A percentile compares a stretch with the other conserved stretches of the same genome.
Evolutionary conservation across 2,113 vertebrate species (phyloP).

Genomic region (Gopherus evgoodei): DNA sequence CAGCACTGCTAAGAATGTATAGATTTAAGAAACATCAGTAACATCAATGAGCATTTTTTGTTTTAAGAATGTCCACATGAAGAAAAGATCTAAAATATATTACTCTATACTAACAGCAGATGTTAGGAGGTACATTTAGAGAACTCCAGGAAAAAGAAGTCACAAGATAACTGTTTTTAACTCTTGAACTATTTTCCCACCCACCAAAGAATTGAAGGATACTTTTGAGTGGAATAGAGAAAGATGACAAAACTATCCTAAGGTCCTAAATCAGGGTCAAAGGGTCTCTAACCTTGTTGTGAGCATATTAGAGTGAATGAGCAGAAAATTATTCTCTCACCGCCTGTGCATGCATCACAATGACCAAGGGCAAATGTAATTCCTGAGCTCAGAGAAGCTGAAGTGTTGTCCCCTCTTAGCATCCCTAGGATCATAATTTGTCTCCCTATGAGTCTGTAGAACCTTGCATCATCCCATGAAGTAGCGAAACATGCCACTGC

Average conservation of each 20-base stretch:
- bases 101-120: slow-evolving; percentile 3
- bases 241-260: not conserved
- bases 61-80: slow-evolving; percentile 37
- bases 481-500: not conserved
- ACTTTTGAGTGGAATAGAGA: not conserved
- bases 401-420: no score
- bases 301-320: not conserved
- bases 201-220: not conserved
- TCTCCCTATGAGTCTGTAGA: accelerated
- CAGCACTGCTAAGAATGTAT: not conserved
- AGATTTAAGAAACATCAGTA: slow-evolving; percentile 11
- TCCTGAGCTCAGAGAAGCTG: not conserved
- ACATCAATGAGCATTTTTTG: not conserved
- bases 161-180: not conserved
- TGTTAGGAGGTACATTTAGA: slow-evolving; percentile 20
- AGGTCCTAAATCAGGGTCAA: not conserved
- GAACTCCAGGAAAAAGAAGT: not conserved
- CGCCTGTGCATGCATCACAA: not conserved
- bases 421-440: not conserved
- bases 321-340: not conserved
- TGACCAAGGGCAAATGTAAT: not conserved
- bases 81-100: slow-evolving; percentile 48
- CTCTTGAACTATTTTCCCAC: not conserved
- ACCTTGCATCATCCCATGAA: not conserved
- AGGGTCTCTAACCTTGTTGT: not conserved